Base-by-base conservation (phyloP, 2,797 vertebrate genomes). In the Sebastes miniatus region DNA sequence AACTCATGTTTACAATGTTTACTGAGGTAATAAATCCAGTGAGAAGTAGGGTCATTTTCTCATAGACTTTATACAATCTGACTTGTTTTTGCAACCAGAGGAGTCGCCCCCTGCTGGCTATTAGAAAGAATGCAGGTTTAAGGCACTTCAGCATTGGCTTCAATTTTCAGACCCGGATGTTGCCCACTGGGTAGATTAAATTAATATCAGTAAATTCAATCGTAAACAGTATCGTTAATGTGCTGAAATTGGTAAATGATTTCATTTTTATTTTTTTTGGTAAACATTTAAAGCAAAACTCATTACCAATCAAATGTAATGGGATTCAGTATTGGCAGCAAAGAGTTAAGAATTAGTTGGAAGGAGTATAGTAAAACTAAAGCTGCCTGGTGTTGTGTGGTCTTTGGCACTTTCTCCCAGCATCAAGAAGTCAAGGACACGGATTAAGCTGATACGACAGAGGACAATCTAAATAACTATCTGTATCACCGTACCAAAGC, bases 391-490 rank as follows among this genome's bases (percentile, higher is more conserved):
- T 72, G 83, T 56, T 81, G 74, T 84, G 81, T 87, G 85, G 79
- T 78, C 77, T 87, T 88, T 89, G 88, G 87, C 91, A 83, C 62
- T 74, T 89, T 85, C 79, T 83, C 69, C 65, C 81, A 80, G 87
- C 79, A 79, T 88, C 86, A 67, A 83, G 91, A 91, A 91, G 91
- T 92, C 92, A 95, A 94, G 92, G 91, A 87, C 87, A 83, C 76
- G n/a, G 79, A 64, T 62, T 78, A 71, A 87, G 88, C 86, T 61
- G 88, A 91, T 74, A 79, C 13, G 90, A 91, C 83, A 85, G 89
- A 91, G 87, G 89, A 90, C 84, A 84, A 87, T 90, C 87, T 88
- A 92, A 89, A 89, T 85, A 90, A 91, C 89, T 83, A 85, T 91
- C 59, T 78, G 88, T 91, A 88, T 86, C 81, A 68, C 83, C 31